These are phyloP conservation scores for Cygnus olor DNA, from an alignment of 2,797 vertebrate species.

Conservation along the genomic window DNA sequence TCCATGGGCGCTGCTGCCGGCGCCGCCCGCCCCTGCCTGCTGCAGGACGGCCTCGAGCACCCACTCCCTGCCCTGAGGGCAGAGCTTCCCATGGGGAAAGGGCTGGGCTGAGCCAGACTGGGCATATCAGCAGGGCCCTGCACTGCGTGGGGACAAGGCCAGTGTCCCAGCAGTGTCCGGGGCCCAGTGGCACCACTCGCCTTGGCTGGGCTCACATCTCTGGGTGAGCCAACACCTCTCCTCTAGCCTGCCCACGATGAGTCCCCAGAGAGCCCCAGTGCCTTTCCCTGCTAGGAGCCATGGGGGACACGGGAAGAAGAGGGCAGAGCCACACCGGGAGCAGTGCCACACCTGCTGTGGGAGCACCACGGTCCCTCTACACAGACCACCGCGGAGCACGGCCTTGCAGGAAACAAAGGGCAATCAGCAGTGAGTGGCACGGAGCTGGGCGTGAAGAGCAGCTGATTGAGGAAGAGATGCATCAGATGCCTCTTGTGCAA, in stretches of 20 bases:
- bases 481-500: conserved; percentile 36
- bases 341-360: fast-evolving
- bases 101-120: not conserved
- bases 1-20: fast-evolving
- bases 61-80: not conserved
- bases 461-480: conserved; percentile 76
- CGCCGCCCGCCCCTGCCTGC: not conserved
- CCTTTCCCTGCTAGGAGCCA: not conserved
- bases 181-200: too few species aligned
- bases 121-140: not conserved
- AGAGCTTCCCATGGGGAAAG: not conserved
- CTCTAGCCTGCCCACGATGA: fast-evolving
- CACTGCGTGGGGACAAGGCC: not conserved
- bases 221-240: not conserved
- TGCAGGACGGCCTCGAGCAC: not conserved
- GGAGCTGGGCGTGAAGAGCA: conserved; percentile 61
- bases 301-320: fast-evolving
- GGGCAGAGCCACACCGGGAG: not conserved
- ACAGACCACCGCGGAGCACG: fast-evolving
- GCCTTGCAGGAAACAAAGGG: conserved; percentile 73
- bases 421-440: conserved; percentile 68
- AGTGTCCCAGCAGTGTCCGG: not conserved
- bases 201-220: too few species aligned
- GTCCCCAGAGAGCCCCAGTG: not conserved
- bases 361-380: fast-evolving